Conservation (phyloP, 1,140 invertebrate species). For the Ceratosolen fusciceps region DNA sequence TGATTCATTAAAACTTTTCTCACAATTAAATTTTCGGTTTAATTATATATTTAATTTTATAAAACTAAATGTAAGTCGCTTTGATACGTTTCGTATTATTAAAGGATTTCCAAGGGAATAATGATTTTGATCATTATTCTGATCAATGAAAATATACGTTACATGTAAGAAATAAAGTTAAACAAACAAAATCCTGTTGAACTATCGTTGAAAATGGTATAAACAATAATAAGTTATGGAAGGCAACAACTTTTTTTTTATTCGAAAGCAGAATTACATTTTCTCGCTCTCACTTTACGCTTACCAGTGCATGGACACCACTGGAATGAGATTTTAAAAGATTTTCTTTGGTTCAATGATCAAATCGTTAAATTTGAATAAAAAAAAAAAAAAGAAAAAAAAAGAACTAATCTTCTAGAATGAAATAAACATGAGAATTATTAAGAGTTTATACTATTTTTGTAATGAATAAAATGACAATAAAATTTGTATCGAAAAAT, state of each 20-base stretch:
- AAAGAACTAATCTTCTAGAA: background rate
- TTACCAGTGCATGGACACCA: background rate
- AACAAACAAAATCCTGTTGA: too few species aligned
- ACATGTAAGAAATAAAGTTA: too few species aligned
- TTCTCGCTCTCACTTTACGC: background rate
- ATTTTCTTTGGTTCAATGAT: conserved; percentile 18
- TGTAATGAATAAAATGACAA: too few species aligned
- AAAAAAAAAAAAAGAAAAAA: background rate
- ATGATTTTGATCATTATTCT: too few species aligned
- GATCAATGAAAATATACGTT: too few species aligned
- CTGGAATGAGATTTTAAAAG: background rate
- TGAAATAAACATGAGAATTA: background rate
- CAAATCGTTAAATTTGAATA: background rate
- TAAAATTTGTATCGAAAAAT: too few species aligned
- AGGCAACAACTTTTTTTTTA: background rate
- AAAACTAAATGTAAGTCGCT: too few species aligned
- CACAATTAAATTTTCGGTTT: too few species aligned
- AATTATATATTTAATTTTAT: too few species aligned
- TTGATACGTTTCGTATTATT: too few species aligned
- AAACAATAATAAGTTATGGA: background rate
- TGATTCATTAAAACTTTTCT: too few species aligned
- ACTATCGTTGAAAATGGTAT: too few species aligned
- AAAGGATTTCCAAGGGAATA: background rate
- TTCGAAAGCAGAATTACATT: background rate
- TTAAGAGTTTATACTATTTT: background rate